Conservation (phyloP, 2,113 vertebrate species). For the Sinocyclocheilus rhinocerous region DNA sequence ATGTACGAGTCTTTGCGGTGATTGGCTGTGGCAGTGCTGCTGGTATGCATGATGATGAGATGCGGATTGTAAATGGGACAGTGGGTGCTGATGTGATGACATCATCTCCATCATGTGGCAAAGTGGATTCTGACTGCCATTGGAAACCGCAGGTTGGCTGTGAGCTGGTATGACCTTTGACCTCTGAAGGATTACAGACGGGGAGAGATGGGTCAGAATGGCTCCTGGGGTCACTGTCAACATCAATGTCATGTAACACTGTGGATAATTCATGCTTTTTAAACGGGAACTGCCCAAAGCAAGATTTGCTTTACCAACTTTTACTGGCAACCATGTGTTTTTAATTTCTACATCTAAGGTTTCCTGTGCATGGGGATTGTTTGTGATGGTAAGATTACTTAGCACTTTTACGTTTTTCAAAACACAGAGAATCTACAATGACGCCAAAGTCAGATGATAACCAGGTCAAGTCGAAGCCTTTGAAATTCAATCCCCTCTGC, state of each 20-base stretch:
- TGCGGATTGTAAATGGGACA: constrained; percentile 83
- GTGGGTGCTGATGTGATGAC: constrained; percentile 86
- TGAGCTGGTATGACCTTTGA: constrained; percentile 81
- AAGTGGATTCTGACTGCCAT: constrained; percentile 87
- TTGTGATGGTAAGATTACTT: constrained; percentile 21
- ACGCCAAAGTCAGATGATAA: constrained; percentile 23
- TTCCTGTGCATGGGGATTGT: constrained; percentile 3
- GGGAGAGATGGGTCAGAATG: constrained; percentile 2
- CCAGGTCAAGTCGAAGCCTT: constrained; percentile 30
- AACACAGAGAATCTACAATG: constrained; percentile 30
- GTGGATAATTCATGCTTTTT: neutral
- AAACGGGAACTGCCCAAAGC: neutral
- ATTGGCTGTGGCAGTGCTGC: constrained; percentile 85
- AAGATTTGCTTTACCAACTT: neutral
- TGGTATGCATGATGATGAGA: constrained; percentile 79
- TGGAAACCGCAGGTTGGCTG: constrained; percentile 81
- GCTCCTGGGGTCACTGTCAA: neutral
- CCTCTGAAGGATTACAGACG: constrained; percentile 75
- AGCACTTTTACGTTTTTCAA: constrained; percentile 3
- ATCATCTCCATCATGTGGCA: constrained; percentile 97
- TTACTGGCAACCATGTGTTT: neutral
- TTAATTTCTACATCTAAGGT: neutral
- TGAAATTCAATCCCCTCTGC: constrained; percentile 44
- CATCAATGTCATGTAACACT: neutral
- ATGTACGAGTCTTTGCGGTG: constrained; percentile 82